These are phyloP conservation scores for Drosophila lacteicornis DNA, from an alignment of 1,140 invertebrate genomes.

Conservation along the genomic window DNA sequence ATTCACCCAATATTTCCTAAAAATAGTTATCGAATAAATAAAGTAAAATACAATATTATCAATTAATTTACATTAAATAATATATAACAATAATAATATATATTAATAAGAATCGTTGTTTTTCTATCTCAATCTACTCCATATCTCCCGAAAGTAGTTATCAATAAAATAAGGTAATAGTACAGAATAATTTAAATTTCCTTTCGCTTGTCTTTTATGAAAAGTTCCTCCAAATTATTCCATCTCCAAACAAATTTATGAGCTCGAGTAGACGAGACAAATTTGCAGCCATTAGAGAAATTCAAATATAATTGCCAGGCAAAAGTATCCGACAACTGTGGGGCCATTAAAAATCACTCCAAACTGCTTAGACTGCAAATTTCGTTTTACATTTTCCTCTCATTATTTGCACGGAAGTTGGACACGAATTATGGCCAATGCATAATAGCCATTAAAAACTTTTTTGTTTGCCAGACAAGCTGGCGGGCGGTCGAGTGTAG, in stretches of 20 bases:
- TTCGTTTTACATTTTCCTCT: constrained; percentile 57
- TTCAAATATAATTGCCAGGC: constrained; percentile 42
- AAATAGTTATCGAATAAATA: too few relatives aligned
- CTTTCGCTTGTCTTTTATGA: background rate
- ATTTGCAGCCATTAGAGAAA: constrained; percentile 31
- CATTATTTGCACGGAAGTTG: constrained; percentile 59
- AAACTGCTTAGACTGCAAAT: constrained; percentile 76
- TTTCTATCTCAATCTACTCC: background rate
- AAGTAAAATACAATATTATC: too few relatives aligned
- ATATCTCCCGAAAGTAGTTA: background rate
- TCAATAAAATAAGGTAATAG: background rate
- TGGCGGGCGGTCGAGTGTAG: constrained; percentile 1
- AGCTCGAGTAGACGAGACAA: constrained; percentile 39
- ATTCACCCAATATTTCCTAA: background rate
- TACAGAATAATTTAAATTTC: background rate
- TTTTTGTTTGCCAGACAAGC: constrained; percentile 53
- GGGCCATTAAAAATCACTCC: constrained; percentile 77
- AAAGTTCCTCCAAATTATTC: background rate
- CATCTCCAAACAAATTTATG: constrained; percentile 9
- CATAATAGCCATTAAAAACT: constrained; percentile 77
- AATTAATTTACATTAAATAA: background rate
- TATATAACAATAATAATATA: too few relatives aligned
- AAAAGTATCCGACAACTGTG: constrained; percentile 44
- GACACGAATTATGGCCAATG: constrained; percentile 76
- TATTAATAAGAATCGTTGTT: background rate